Evolutionary conservation across 1,140 invertebrate species (phyloP).

Genomic region (Hermatobates lingyangjiaoensis): DNA sequence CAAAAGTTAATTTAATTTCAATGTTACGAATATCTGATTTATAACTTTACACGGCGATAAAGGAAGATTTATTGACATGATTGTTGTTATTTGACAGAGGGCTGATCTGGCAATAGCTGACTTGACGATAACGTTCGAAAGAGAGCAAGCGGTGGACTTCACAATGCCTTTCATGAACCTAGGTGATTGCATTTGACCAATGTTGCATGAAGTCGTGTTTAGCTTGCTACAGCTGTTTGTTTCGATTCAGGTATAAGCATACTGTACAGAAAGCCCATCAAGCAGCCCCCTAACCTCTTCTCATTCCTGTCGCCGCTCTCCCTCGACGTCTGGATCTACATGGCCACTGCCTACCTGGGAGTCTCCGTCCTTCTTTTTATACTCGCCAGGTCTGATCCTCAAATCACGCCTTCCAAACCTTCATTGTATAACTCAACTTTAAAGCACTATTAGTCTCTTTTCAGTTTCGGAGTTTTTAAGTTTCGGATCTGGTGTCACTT

Average conservation of each 20-base stretch:
- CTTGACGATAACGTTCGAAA: constrained; percentile 81
- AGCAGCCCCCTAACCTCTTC: constrained; percentile 78
- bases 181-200: constrained; percentile 26
- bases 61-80: background rate
- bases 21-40: background rate
- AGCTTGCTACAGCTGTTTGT: background rate
- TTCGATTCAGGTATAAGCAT: constrained; percentile 72
- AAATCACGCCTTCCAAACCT: no score
- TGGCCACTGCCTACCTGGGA: constrained; percentile 81
- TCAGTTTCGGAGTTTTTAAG: no score
- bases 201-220: background rate
- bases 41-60: background rate
- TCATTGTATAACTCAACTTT: no score
- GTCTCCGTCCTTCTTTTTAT: constrained; percentile 86
- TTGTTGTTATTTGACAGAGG: constrained; percentile 34
- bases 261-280: constrained; percentile 75
- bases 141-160: constrained; percentile 79
- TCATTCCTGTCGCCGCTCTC: constrained; percentile 86
- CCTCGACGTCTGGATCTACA: constrained; percentile 89
- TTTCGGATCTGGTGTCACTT: no score
- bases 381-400: constrained; percentile 75
- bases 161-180: constrained; percentile 93
- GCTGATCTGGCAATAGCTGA: constrained; percentile 84
- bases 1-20: background rate
- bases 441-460: no score